A percentile compares a stretch with the other conserved stretches of the same genome.
Evolutionary conservation across 2,113 vertebrate genomes (phyloP).

Genomic region (Crotophaga sulcirostris): DNA sequence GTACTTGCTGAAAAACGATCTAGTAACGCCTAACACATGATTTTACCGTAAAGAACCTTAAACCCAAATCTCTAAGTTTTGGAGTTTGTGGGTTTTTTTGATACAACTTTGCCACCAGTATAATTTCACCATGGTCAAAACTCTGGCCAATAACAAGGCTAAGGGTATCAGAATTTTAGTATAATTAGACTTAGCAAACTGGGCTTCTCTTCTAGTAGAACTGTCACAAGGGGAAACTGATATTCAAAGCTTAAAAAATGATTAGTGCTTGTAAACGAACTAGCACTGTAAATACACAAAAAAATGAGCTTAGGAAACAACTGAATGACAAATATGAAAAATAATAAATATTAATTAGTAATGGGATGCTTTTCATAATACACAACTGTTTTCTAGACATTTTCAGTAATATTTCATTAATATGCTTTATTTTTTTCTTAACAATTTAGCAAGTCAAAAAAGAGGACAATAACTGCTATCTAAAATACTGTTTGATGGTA

Average conservation of each 20-base stretch:
- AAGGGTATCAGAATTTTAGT: slow-evolving; percentile 53
- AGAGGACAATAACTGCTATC: background rate
- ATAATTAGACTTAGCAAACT: slow-evolving; percentile 62
- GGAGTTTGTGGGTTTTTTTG: background rate
- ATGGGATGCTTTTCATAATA: slow-evolving; percentile 16
- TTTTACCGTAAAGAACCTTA: slow-evolving; percentile 44
- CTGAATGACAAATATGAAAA: slow-evolving; percentile 38
- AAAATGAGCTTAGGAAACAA: slow-evolving; percentile 44
- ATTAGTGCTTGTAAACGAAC: slow-evolving; percentile 63
- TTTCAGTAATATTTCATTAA: background rate
- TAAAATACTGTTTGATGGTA: background rate
- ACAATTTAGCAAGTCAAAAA: background rate
- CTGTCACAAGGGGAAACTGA: slow-evolving; percentile 54
- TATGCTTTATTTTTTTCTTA: background rate
- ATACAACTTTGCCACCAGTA: slow-evolving; percentile 16
- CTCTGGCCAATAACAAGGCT: slow-evolving; percentile 50
- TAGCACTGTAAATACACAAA: slow-evolving; percentile 40
- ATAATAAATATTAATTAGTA: slow-evolving; percentile 48
- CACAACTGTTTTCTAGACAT: background rate
- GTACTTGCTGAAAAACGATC: slow-evolving; percentile 56
- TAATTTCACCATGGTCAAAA: slow-evolving; percentile 56
- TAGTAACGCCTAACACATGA: slow-evolving; percentile 37
- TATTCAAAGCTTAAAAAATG: slow-evolving; percentile 69
- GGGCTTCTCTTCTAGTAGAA: slow-evolving; percentile 56
- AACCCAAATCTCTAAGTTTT: background rate